phyloP scores from a whole-genome alignment of 2,888 invertebrate genomes.

The Mantis religiosa region DNA sequence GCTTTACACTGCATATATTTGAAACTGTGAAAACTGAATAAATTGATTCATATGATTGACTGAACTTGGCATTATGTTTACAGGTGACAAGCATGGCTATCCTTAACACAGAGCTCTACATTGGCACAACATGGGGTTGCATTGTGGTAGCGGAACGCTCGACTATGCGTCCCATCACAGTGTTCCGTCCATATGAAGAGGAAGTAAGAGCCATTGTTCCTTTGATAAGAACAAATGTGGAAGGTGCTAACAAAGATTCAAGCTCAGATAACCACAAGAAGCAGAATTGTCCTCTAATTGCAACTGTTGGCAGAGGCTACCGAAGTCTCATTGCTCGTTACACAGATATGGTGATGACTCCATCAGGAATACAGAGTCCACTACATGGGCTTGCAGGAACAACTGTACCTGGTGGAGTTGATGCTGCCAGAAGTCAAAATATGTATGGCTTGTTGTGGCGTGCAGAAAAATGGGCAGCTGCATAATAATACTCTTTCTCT shows the following conservation, averaged over 20 bases:
- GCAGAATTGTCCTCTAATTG: conserved; percentile 53
- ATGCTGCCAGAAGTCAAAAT: conserved; percentile 44
- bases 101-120: conserved; percentile 68
- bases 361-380: conserved; percentile 30
- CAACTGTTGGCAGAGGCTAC: conserved; percentile 80
- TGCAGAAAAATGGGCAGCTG: conserved; percentile 62
- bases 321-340: conserved; percentile 59
- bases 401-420: not conserved
- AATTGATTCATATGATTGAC: too few relatives aligned
- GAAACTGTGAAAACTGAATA: too few relatives aligned
- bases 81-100: conserved; percentile 69
- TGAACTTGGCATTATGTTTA: not conserved
- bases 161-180: conserved; percentile 78
- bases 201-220: conserved; percentile 56
- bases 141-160: conserved; percentile 81
- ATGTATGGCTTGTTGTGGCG: conserved; percentile 69
- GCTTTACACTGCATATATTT: too few relatives aligned
- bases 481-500: not conserved
- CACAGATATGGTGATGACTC: conserved; percentile 33
- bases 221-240: conserved; percentile 4
- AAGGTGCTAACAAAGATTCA: conserved; percentile 22
- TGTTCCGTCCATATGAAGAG: conserved; percentile 88
- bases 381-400: conserved; percentile 2
- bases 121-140: conserved; percentile 94
- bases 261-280: conserved; percentile 39